Base-by-base conservation (phyloP, 2,888 invertebrate genomes). In the Strigamia maritima region DNA sequence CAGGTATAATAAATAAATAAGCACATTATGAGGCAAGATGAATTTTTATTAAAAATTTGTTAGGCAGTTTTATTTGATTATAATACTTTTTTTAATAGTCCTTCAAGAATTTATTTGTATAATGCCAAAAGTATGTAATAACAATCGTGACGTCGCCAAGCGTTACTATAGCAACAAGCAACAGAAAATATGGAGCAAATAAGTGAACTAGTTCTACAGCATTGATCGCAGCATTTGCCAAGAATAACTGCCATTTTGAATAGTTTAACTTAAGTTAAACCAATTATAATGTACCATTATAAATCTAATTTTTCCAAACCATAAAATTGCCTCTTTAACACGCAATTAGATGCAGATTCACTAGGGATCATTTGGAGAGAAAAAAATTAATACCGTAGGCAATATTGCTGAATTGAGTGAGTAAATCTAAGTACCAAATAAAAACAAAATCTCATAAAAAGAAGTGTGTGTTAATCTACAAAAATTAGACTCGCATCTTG, bases 171-270 rank as follows among this genome's bases (percentile, higher is more conserved):
- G 54, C 54, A 54, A 54, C 54, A 19, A 19, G 54, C 54, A 54
- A 54, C 54, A 19, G 19, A 44, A 35, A 54, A 54, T 54, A 54
- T 54, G 54, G 54, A 54, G 54, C 54, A 54, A 44, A 54, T 54
- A 54, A 54, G n/a, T 54, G 54, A 54, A 54, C 54, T 54, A 19
- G 16, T 54, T 54, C 54, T 4, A 54, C 54, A 19, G 54, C 54
- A 54, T 54, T 54, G 54, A 54, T 54, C 54, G 54, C n/a, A 1
- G 54, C 22, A 19, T 19, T 54, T 44, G n/a, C 4, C 44, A 44
- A 44, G 44, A n/a, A 1, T 54, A 35, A 35, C 35, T 54, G 54
- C 22, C 54, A 54, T 19, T 54, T 44, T 44, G 44, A 44, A 44
- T 44, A 35, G 10, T 35, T 35, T 35, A 35, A 10, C 35, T 44